Evolutionary conservation across 2,888 invertebrate species (phyloP).

Genomic region (Electrophaes corylata): DNA sequence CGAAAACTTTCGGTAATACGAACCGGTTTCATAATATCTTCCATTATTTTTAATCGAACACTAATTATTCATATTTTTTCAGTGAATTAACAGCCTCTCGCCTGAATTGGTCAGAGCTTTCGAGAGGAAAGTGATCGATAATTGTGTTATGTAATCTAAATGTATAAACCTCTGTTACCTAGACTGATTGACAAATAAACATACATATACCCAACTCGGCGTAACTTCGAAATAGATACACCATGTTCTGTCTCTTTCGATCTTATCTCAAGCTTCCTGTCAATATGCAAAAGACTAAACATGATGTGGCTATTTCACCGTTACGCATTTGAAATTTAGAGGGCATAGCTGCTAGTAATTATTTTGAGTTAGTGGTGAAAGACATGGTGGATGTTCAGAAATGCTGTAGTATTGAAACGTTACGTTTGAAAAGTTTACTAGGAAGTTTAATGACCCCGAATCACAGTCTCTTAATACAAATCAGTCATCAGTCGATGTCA

Average conservation of each 20-base stretch:
- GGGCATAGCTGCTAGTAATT: no score
- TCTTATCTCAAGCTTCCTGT: no score
- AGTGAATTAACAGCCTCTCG: constrained; percentile 1
- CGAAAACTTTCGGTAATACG: constrained; percentile 5
- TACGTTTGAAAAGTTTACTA: no score
- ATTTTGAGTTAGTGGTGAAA: no score
- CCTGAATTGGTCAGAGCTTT: constrained; percentile 1
- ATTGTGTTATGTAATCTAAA: constrained; percentile 49
- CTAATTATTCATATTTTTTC: constrained; percentile 34
- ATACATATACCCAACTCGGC: no score
- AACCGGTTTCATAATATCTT: constrained; percentile 14
- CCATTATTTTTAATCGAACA: constrained; percentile 25
- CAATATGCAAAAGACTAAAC: no score
- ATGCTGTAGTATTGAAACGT: no score
- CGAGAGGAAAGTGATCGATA: constrained; percentile 41
- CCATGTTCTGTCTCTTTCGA: no score
- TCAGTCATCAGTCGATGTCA: background rate
- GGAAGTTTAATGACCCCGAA: background rate
- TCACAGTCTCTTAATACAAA: background rate
- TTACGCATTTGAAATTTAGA: no score
- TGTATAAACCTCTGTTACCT: background rate
- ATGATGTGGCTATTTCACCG: no score
- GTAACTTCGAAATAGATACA: no score
- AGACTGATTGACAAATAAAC: background rate
- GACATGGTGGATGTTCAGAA: no score